phyloP scores from a whole-genome alignment of 2,113 vertebrate species.

The Lampris megalopsis region DNA sequence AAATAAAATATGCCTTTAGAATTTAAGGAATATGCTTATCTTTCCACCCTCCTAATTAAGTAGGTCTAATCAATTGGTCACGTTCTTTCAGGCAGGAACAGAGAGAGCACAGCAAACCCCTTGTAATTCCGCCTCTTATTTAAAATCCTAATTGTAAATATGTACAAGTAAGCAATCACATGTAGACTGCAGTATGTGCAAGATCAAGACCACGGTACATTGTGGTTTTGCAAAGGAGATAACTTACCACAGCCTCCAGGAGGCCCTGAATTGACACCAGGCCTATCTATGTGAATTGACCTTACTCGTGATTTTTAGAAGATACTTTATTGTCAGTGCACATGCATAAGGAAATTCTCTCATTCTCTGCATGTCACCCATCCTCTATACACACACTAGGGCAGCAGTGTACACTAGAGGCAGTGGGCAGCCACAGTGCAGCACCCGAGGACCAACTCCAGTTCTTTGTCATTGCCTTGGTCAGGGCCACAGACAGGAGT shows the following conservation, averaged over 20 bases:
- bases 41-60: slow-evolving; percentile 27
- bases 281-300: no score
- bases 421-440: no score
- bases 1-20: not conserved
- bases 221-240: not conserved
- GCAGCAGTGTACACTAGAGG: no score
- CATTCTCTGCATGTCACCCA: no score
- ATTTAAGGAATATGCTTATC: slow-evolving; percentile 40
- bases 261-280: no score
- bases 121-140: not conserved
- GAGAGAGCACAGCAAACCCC: not conserved
- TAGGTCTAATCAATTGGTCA: slow-evolving; percentile 47
- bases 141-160: not conserved
- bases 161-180: not conserved
- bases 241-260: not conserved
- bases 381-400: no score
- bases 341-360: no score
- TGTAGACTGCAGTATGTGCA: not conserved
- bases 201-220: not conserved
- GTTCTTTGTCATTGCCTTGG: no score
- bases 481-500: no score
- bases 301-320: no score
- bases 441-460: no score
- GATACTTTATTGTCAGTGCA: not conserved
- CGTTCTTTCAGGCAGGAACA: slow-evolving; percentile 30